Conservation (phyloP, 2,113 vertebrate species). For the Panthera leo region DNA sequence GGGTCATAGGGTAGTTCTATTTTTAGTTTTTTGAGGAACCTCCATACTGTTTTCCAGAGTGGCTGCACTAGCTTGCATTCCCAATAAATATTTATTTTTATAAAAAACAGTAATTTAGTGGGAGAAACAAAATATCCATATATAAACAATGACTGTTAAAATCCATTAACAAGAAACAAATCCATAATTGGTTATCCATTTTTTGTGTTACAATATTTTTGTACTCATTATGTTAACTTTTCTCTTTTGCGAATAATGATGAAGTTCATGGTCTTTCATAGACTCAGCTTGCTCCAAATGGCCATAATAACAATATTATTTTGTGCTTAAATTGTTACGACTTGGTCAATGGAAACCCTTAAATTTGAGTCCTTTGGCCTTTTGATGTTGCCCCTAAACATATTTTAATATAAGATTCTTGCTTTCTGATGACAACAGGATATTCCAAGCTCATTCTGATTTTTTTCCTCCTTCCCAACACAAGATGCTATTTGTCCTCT, state of each 20-base stretch:
- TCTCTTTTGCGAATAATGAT: constrained; percentile 22
- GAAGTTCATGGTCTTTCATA: background rate
- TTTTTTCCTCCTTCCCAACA: background rate
- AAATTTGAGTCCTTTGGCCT: background rate
- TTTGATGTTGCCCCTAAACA: background rate
- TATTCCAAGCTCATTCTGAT: background rate
- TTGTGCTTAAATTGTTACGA: background rate
- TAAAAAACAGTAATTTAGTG: background rate
- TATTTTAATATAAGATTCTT: background rate
- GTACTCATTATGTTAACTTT: constrained; percentile 4
- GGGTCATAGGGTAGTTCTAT: no score
- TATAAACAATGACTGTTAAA: constrained; percentile 1
- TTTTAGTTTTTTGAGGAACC: no score
- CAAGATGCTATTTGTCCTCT: background rate
- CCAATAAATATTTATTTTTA: background rate
- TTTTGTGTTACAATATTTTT: constrained; percentile 4
- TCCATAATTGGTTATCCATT: background rate
- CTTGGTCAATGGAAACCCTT: background rate
- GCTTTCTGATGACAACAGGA: background rate
- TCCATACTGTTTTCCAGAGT: no score
- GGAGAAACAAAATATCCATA: background rate
- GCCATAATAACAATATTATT: background rate
- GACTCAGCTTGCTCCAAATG: background rate
- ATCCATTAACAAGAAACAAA: background rate
- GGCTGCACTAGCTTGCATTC: no score